Evolutionary conservation across 2,797 vertebrate species (phyloP).

Genomic region (Phoebastria nigripes): DNA sequence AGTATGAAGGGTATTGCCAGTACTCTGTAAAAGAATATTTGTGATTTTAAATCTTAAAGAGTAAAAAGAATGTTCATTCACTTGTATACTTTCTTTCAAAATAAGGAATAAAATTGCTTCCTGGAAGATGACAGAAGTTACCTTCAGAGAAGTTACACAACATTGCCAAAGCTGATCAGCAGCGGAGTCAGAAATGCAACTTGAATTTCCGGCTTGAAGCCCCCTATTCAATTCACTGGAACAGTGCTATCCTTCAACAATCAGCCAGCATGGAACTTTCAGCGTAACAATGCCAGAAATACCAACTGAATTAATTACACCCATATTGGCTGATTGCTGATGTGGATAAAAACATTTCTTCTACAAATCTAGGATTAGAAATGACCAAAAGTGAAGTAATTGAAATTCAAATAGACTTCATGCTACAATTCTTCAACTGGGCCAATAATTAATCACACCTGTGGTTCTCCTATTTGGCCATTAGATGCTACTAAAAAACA

Average conservation of each 20-base stretch:
- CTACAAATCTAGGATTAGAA: not conserved
- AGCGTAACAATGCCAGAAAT: not conserved
- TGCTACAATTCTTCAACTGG: not conserved
- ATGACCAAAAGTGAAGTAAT: not conserved
- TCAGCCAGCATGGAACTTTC: not conserved
- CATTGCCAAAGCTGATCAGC: not conserved
- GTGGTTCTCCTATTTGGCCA: not conserved
- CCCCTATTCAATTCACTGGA: not conserved
- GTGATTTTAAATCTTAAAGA: not conserved
- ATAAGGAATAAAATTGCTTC: not conserved
- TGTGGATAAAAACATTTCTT: not conserved
- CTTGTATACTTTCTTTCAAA: not conserved
- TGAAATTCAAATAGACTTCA: not conserved
- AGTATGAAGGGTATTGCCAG: constrained; percentile 77
- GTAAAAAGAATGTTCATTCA: not conserved
- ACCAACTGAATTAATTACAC: not conserved
- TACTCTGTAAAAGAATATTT: constrained; percentile 72
- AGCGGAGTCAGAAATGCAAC: not conserved
- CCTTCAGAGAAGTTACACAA: not conserved
- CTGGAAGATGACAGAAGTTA: not conserved
- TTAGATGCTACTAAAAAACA: not conserved
- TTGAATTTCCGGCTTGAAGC: not conserved
- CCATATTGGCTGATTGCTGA: not conserved
- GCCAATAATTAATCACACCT: too few species aligned
- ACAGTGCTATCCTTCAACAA: not conserved